Evolutionary conservation across 2,888 invertebrate species (phyloP), one percentile per base, ranked within the genome.

Genomic region (Nomada lathburiana): DNA sequence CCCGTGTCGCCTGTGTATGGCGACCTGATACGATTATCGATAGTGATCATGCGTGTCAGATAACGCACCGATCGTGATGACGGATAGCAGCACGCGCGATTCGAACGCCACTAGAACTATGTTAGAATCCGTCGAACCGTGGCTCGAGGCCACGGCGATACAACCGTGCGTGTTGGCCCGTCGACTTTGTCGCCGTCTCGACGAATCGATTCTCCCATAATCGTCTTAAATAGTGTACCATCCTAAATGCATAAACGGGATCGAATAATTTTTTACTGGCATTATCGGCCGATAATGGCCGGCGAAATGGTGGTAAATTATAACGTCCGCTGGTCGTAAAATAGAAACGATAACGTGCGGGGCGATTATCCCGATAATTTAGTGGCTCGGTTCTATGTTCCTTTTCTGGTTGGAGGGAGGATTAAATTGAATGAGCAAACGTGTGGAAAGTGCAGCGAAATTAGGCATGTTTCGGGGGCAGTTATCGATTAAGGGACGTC

Each of bases 51-150:
- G 76, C 81, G 84, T 81, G 79, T 65, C 67, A 80, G 75, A 84
- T 75, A 85, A 83, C 84, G 80, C 79, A 85, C 2, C 29, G 85
- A 87, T 86, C 85, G 47, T 85, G 81, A 82, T 86, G 86, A 83
- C 82, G 83, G 70, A 88, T 90, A 77, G 86, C 63, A 77, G 86
- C 63, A 65, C 29, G 42, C 63, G 18, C 65, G 59, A 75, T 79
- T 75, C 53, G 68, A 70, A 59, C 74, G 75, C 77, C 69, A 65
- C 81, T 65, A 71, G 73, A 86, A 87, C 82, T 89, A 88, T 86
- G 89, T 90, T 88, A 85, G 85, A 88, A 88, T 86, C 84, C 87
- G 78, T 76, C 83, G 89, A 89, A 89, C 86, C 86, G 82, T 82
- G 80, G 80, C 78, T 76, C 67, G 53, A 52, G 68, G 57, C 20